A percentile compares a stretch with the other conserved stretches of the same genome.
Evolutionary conservation across 2,797 vertebrate species (phyloP).

Genomic region (Kryptolebias ocellatus): DNA sequence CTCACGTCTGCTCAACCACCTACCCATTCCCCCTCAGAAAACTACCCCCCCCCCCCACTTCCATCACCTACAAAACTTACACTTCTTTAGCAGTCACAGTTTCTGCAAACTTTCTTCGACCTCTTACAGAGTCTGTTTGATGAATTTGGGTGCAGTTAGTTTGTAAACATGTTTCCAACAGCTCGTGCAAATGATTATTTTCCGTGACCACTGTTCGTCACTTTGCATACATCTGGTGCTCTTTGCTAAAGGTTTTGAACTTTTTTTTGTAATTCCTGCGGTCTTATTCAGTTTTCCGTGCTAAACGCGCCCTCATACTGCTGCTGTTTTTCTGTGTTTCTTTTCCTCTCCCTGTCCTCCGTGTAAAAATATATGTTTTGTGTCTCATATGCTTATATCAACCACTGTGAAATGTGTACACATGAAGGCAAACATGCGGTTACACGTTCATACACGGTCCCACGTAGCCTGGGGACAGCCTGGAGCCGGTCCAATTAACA

Average conservation of each 20-base stretch:
- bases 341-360: conserved; percentile 37
- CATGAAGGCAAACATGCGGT: conserved; percentile 23
- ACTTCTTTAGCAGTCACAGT: background rate
- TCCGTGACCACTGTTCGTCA: conserved; percentile 12
- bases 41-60: background rate
- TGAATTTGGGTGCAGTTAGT: background rate
- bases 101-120: background rate
- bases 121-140: background rate
- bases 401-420: conserved; percentile 18
- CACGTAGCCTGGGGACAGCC: conserved; percentile 62
- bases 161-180: conserved; percentile 18
- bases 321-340: conserved; percentile 45
- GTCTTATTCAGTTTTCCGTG: conserved; percentile 55
- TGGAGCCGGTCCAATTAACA: conserved; percentile 70
- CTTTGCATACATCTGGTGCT: conserved; percentile 9
- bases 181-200: conserved; percentile 40
- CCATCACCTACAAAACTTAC: background rate
- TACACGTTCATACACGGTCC: conserved; percentile 28
- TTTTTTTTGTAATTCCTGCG: conserved; percentile 33
- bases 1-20: conserved; percentile 8
- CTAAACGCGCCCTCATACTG: conserved; percentile 43
- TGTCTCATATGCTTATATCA: conserved; percentile 27
- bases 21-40: background rate
- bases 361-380: conserved; percentile 25
- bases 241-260: conserved; percentile 17